Base-by-base conservation (phyloP, 2,888 invertebrate species). In the Nomada hirtipes region DNA sequence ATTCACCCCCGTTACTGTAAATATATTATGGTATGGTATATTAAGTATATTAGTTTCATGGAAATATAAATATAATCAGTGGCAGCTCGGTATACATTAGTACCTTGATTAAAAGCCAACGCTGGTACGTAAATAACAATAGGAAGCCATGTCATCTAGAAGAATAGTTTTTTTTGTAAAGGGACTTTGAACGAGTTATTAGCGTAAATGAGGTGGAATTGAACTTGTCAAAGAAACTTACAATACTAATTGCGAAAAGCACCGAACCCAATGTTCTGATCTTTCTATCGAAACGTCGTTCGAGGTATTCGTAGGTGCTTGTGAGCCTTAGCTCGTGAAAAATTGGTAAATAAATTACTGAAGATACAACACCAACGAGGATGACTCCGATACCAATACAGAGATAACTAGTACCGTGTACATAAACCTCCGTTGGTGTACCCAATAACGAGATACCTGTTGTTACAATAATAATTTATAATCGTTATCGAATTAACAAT, bases 291-390 rank as follows among this genome's bases (percentile, higher is more conserved):
- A 96, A 97, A 89, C 97, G 94, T 93, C 95, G 94, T 85, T 97
- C 96, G 91, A 97, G 95, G 92, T 97, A 97, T 96, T 97, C 97
- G 91, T 97, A 97, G 80, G 97, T 97, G 29, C 97, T 97, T 53
- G 97, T 97, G 36, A 97, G 95, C 89, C 96, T 95, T 23, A 97
- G 95, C 72, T 96, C 95, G 90, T 97, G 96, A 90, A 97, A 97
- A 1, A 97, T 97, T 0, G 97, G 97, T 57, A 97, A 92, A 91
- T 96, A 97, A 44, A 97, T 94, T 64, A 95, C 94, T 0, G 96
- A 96, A 95, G 97, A 96, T 1, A 96, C 94, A 23, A 96, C 87
- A 18, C 96, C 96, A 95, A 96, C 96, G 69, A 96, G 89, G 52
- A 96, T 91, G 63, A 97, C 95, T 0, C 96, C 96, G 29, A 95